A percentile compares a stretch with the other conserved stretches of the same genome.
Conservation (phyloP, 2,113 vertebrate species). For the Upupa epops region DNA sequence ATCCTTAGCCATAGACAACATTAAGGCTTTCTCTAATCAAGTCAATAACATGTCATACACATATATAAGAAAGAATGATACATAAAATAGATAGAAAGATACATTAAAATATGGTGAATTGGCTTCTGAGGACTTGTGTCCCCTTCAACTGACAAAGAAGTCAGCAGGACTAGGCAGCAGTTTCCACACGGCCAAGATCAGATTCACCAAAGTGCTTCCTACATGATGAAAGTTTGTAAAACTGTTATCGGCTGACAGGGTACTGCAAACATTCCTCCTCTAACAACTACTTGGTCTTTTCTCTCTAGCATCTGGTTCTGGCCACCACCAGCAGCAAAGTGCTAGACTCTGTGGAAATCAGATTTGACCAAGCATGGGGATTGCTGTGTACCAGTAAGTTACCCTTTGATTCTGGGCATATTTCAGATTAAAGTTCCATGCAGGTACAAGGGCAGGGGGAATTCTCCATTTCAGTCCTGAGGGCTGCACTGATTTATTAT, state of each 20-base stretch:
- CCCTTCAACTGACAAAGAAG: background rate
- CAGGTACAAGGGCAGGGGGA: constrained; percentile 34
- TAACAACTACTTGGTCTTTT: background rate
- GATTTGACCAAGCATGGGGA: constrained; percentile 33
- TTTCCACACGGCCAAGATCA: background rate
- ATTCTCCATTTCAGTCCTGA: constrained; percentile 42
- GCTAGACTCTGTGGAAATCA: constrained; percentile 30
- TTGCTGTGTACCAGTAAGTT: constrained; percentile 25
- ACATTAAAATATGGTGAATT: background rate
- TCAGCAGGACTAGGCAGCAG: background rate
- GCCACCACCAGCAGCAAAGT: background rate
- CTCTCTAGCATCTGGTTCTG: constrained; percentile 19
- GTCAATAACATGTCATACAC: background rate
- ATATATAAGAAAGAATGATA: too few relatives aligned
- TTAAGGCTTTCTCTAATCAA: background rate
- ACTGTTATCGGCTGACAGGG: background rate
- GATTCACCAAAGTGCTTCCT: background rate
- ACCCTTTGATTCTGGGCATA: constrained; percentile 19
- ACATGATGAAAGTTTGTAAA: background rate
- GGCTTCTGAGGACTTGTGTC: background rate
- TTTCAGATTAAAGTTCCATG: constrained; percentile 52
- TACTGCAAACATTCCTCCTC: background rate
- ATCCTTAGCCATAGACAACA: background rate
- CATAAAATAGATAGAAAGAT: too few relatives aligned
- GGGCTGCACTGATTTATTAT: constrained; percentile 34